Percentiles rank a stretch among this genome's conserved stretches.
These are phyloP conservation scores for Phalanger gymnotis DNA, from an alignment of 2,797 vertebrate species.

Conservation along the genomic window DNA sequence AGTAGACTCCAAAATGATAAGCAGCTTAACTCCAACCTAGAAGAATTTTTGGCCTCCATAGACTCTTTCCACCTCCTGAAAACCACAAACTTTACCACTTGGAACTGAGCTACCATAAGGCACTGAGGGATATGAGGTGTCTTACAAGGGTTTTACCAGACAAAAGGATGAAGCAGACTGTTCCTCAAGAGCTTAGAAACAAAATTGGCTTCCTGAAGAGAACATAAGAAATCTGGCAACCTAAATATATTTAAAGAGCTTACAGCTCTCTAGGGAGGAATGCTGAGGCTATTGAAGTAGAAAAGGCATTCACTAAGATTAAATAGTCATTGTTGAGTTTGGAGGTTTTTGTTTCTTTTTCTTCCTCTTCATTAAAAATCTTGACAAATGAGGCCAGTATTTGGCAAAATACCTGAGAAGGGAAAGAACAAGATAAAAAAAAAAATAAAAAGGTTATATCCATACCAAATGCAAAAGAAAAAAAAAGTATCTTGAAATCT, in stretches of 20 bases:
- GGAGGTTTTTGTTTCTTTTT: neutral
- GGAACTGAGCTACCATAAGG: conserved; percentile 53
- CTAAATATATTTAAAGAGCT: conserved; percentile 76
- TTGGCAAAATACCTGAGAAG: conserved; percentile 59
- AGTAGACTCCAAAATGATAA: conserved; percentile 60
- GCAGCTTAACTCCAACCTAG: conserved; percentile 69
- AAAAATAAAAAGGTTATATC: conserved; percentile 1
- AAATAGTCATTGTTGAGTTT: conserved; percentile 32
- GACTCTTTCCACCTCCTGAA: conserved; percentile 16
- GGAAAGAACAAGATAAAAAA: neutral
- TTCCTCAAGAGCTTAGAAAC: conserved; percentile 71
- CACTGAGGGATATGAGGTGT: conserved; percentile 47
- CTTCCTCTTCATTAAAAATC: neutral
- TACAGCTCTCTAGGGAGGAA: conserved; percentile 69
- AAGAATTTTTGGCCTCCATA: conserved; percentile 64
- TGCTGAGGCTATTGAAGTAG: conserved; percentile 70
- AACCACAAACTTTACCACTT: conserved; percentile 56
- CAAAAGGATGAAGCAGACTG: conserved; percentile 73
- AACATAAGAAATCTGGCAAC: conserved; percentile 77
- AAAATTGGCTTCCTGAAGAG: conserved; percentile 75
- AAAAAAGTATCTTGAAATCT: conserved; percentile 56
- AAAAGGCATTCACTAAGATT: conserved; percentile 67
- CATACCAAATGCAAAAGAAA: conserved; percentile 30
- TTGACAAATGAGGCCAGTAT: conserved; percentile 62
- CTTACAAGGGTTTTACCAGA: conserved; percentile 56